Percentiles rank a stretch among this genome's conserved stretches.
These are phyloP conservation scores for Zoanthus sociatus DNA, from an alignment of 92 coral and sea anemone species.

Conservation along the genomic window DNA sequence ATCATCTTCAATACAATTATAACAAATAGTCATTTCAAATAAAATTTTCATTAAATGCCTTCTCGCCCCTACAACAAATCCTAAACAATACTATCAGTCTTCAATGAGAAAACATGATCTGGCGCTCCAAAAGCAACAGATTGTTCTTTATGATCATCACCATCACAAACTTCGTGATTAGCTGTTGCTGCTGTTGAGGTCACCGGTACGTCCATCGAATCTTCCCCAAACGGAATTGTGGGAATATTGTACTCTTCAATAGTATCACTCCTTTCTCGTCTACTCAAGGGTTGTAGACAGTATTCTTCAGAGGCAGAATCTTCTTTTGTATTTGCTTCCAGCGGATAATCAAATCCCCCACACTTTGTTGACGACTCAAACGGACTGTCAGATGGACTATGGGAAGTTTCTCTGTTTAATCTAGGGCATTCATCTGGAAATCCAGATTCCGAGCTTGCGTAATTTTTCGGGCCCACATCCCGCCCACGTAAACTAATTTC, in stretches of 20 bases:
- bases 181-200: conserved; percentile 16
- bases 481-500: conserved; percentile 37
- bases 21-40: too few relatives aligned
- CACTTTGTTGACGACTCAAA: conserved; percentile 6
- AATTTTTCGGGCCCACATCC: neutral
- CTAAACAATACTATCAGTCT: conserved; percentile 39
- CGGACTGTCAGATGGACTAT: neutral
- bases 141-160: neutral
- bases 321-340: neutral
- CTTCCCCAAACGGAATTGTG: conserved; percentile 32
- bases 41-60: too few relatives aligned
- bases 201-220: conserved; percentile 9
- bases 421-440: neutral
- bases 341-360: neutral
- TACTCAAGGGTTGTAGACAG: neutral
- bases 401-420: neutral
- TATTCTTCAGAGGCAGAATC: neutral
- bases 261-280: conserved; percentile 28
- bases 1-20: too few relatives aligned
- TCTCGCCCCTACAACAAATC: neutral
- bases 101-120: neutral
- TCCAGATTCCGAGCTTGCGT: conserved; percentile 3
- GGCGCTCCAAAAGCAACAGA: conserved; percentile 1
- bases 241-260: conserved; percentile 47
- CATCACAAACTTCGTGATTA: neutral